phyloP scores from a whole-genome alignment of 2,113 vertebrate species.

The Tinamus guttatus region DNA sequence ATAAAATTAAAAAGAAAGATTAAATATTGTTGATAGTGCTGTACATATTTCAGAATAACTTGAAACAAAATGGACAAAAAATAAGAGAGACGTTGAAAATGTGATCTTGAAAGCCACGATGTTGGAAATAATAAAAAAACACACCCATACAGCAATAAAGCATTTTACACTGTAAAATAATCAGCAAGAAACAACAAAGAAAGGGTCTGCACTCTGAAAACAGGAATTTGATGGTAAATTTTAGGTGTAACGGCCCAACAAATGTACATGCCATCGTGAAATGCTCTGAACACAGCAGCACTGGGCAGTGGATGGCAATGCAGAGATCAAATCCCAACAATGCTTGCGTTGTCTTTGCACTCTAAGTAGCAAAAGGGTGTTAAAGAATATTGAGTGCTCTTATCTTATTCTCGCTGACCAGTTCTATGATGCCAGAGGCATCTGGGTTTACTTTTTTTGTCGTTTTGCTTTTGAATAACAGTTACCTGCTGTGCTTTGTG shows the following conservation, averaged over 20 bases:
- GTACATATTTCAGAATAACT: slow-evolving; percentile 78
- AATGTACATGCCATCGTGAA: not conserved
- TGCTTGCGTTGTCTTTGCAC: not conserved
- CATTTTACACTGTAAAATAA: slow-evolving; percentile 68
- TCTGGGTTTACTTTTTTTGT: not conserved
- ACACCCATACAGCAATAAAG: slow-evolving; percentile 50
- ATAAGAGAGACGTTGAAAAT: slow-evolving; percentile 26
- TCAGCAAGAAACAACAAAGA: slow-evolving; percentile 69
- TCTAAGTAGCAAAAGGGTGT: slow-evolving; percentile 22
- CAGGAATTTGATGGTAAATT: slow-evolving; percentile 73
- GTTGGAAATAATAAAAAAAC: slow-evolving; percentile 6
- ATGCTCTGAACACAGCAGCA: slow-evolving; percentile 45
- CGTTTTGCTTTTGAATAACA: not conserved
- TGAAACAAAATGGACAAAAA: slow-evolving; percentile 72
- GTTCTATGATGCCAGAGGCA: not conserved
- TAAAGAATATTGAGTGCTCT: not conserved
- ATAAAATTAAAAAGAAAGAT: slow-evolving; percentile 76
- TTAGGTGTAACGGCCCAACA: slow-evolving; percentile 34
- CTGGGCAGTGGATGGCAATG: not conserved
- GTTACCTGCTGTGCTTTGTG: not conserved
- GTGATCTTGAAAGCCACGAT: slow-evolving; percentile 52
- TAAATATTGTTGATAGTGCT: slow-evolving; percentile 80
- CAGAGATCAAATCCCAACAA: not conserved
- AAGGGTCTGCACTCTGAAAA: slow-evolving; percentile 65
- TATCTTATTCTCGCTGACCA: slow-evolving; percentile 20